These are phyloP conservation scores for Heteractis magnifica DNA, from an alignment of 92 coral and sea anemone species.

Conservation along the genomic window DNA sequence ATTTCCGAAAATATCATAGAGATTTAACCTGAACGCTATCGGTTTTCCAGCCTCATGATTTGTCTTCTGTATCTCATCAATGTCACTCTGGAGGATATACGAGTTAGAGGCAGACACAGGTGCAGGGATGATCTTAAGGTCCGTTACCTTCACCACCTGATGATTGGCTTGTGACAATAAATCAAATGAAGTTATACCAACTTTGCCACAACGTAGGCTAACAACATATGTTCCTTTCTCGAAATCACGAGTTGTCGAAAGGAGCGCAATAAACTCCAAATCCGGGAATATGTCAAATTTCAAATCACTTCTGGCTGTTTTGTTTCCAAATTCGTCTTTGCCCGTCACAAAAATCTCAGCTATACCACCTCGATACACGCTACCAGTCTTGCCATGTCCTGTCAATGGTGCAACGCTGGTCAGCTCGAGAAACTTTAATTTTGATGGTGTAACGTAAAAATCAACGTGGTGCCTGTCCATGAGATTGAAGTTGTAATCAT, in stretches of 20 bases:
- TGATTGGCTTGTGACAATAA: background rate
- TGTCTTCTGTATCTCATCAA: background rate
- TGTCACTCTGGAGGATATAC: background rate
- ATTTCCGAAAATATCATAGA: background rate
- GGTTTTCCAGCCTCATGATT: conserved; percentile 1
- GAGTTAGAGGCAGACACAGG: background rate
- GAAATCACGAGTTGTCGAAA: conserved; percentile 1
- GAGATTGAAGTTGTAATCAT: background rate
- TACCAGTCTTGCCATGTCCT: background rate
- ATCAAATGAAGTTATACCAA: background rate
- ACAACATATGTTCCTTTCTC: background rate
- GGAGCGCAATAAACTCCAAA: background rate
- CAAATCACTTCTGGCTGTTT: background rate
- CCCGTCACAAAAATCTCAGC: background rate
- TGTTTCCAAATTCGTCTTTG: conserved; percentile 3
- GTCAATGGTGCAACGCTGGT: background rate
- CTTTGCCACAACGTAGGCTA: background rate
- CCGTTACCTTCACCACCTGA: background rate
- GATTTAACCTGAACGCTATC: background rate
- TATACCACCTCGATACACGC: background rate
- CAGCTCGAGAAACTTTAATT: background rate
- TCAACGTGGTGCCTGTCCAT: background rate
- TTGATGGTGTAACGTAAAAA: background rate
- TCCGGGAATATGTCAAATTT: background rate
- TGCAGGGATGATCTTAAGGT: background rate